phyloP scores from a whole-genome alignment of 2,888 invertebrate genomes.

The Drosophila anomalipes region DNA sequence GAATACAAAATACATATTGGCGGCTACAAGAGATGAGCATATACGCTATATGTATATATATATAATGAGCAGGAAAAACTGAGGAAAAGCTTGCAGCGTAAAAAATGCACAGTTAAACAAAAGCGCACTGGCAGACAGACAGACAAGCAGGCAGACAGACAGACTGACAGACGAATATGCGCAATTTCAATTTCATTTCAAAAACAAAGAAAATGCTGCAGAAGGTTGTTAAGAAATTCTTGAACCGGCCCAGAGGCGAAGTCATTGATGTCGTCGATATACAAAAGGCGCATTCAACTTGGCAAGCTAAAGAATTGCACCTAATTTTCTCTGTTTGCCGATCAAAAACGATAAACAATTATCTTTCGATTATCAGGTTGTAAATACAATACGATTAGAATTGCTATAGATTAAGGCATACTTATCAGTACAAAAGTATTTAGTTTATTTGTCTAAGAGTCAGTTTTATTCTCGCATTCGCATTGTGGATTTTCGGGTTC shows the following conservation, averaged over 20 bases:
- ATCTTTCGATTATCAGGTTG: background rate
- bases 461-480: background rate
- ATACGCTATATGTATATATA: slow-evolving; percentile 6
- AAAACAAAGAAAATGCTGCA: slow-evolving; percentile 35
- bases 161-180: slow-evolving; percentile 28
- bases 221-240: slow-evolving; percentile 53
- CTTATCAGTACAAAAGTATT: background rate
- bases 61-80: slow-evolving; percentile 23
- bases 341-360: background rate
- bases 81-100: slow-evolving; percentile 46
- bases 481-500: background rate
- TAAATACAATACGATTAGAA: background rate
- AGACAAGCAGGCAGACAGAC: background rate
- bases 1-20: slow-evolving; percentile 31
- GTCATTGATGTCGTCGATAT: slow-evolving; percentile 37
- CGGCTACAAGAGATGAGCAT: slow-evolving; percentile 29
- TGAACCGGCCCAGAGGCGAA: slow-evolving; percentile 50
- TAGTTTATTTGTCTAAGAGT: background rate
- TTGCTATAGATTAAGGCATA: background rate
- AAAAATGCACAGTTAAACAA: slow-evolving; percentile 61
- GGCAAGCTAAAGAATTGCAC: slow-evolving; percentile 14
- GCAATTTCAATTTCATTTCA: slow-evolving; percentile 58
- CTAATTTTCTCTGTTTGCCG: background rate
- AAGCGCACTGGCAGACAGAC: slow-evolving; percentile 40
- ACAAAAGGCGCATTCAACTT: slow-evolving; percentile 60